Conservation (phyloP, 2,797 vertebrate species). For the Enteromius radiatus region DNA sequence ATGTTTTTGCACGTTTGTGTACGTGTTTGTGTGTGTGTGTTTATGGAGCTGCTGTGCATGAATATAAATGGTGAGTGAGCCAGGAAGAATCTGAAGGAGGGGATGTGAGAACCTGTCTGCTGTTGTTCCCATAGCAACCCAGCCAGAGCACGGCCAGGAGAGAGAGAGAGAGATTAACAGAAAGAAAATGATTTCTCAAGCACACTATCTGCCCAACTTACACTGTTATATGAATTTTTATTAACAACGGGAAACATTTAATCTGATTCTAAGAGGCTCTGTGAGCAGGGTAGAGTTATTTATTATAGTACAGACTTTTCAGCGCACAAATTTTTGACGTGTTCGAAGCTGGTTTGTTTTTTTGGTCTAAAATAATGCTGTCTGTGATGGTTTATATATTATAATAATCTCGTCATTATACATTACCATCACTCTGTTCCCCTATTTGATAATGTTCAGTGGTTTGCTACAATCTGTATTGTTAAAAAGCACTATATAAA, state of each 20-base stretch:
- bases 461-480: no score
- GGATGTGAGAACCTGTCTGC: slow-evolving; percentile 67
- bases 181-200: slow-evolving; percentile 42
- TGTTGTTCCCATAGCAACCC: slow-evolving; percentile 69
- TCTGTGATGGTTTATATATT: not conserved
- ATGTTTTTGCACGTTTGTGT: slow-evolving; percentile 29
- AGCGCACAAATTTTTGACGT: not conserved
- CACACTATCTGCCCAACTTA: slow-evolving; percentile 40
- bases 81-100: slow-evolving; percentile 67
- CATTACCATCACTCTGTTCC: no score
- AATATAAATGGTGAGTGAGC: slow-evolving; percentile 65
- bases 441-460: no score
- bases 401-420: no score
- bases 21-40: slow-evolving; percentile 52
- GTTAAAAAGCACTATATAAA: no score
- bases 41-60: slow-evolving; percentile 54
- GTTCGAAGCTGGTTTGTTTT: not conserved
- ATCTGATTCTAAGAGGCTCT: slow-evolving; percentile 24
- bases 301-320: not conserved
- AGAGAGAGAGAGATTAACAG: slow-evolving; percentile 45
- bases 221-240: slow-evolving; percentile 46
- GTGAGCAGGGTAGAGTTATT: not conserved
- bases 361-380: not conserved
- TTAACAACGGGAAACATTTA: slow-evolving; percentile 44
- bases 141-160: slow-evolving; percentile 54